Evolutionary conservation across 1,140 invertebrate species (phyloP).

Genomic region (Hydropsyche tenuis): DNA sequence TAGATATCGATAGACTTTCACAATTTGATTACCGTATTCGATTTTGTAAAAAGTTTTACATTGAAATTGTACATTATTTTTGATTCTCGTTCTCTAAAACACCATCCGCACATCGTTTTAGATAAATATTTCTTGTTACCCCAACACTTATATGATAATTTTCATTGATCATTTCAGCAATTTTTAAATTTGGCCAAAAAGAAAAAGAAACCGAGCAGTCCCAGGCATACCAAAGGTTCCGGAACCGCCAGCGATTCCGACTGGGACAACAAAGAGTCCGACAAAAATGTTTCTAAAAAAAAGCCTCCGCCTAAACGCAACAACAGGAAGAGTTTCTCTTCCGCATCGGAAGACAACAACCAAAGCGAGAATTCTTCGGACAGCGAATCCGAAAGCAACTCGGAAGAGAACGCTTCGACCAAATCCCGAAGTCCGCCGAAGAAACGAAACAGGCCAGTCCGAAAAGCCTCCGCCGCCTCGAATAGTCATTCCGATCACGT

Average conservation of each 20-base stretch:
- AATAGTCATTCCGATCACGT: slow-evolving; percentile 34
- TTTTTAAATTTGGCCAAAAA: slow-evolving; percentile 87
- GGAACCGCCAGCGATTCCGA: slow-evolving; percentile 65
- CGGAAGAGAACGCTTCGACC: slow-evolving; percentile 45
- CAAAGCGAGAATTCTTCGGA: not conserved
- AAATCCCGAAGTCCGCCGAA: slow-evolving; percentile 27
- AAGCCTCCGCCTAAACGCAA: slow-evolving; percentile 62
- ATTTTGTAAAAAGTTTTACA: no score
- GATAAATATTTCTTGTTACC: no score
- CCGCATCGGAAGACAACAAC: slow-evolving; percentile 62
- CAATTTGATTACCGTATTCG: no score
- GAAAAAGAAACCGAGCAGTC: slow-evolving; percentile 68
- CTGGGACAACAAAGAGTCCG: slow-evolving; percentile 58
- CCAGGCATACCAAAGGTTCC: slow-evolving; percentile 54
- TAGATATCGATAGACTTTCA: no score
- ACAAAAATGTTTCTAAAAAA: slow-evolving; percentile 65
- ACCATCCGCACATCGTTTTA: no score
- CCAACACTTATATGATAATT: no score
- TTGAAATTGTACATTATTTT: no score
- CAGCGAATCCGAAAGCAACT: slow-evolving; percentile 55
- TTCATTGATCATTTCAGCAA: slow-evolving; percentile 76
- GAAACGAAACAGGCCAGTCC: slow-evolving; percentile 9
- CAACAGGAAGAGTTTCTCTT: slow-evolving; percentile 59
- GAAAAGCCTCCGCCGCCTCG: slow-evolving; percentile 15
- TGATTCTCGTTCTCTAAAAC: no score